Evolutionary conservation across 2,888 invertebrate genomes (phyloP), one percentile per base, ranked within the genome.

Genomic region (Drosophila siamana): DNA sequence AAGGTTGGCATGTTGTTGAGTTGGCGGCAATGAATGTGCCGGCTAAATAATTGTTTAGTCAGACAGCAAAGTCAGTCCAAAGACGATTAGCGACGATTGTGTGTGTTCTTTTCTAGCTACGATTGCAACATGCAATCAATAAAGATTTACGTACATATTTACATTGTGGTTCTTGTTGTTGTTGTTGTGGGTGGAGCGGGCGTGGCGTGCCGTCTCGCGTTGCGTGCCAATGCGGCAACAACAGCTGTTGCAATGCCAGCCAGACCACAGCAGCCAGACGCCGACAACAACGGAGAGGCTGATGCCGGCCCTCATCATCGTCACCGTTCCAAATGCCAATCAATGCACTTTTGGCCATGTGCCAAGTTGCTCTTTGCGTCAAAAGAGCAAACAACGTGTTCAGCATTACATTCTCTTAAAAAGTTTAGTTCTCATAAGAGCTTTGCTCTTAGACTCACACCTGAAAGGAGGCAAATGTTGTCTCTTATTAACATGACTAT

Each of bases 301-400:
- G 33, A 33, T 7, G 26, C 51, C 61, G 72, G 72, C 68, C 65
- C 77, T 79, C 83, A 48, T 47, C 80, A 77, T 57, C 81, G 62
- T 41, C 80, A 57, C 69, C 56, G 73, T 63, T 69, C 67, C 69
- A 72, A 86, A 83, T 70, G 71, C 76, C 88, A 85, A 88, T 85
- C 86, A 86, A 86, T 85, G 85, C 87, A 86, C 70, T 82, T 75
- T 89, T 89, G 89, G 89, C 90, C 89, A 88, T 89, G 89, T 89
- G 89, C 90, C 90, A 89, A 89, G 89, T 81, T 85, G 68, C 76
- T 79, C 88, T 89, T 85, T 51, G 33, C 48, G 13, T 11, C n/a
- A 22, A 43, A 46, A 65, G 69, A 61, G 61, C 9, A 48, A 48
- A 5, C 7, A 28, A 19, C 13, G 40, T 19, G 36, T 24, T 4